Evolutionary conservation across 2,113 vertebrate genomes (phyloP), one percentile per base, ranked within the genome.

Genomic region (Lepus europaeus): DNA sequence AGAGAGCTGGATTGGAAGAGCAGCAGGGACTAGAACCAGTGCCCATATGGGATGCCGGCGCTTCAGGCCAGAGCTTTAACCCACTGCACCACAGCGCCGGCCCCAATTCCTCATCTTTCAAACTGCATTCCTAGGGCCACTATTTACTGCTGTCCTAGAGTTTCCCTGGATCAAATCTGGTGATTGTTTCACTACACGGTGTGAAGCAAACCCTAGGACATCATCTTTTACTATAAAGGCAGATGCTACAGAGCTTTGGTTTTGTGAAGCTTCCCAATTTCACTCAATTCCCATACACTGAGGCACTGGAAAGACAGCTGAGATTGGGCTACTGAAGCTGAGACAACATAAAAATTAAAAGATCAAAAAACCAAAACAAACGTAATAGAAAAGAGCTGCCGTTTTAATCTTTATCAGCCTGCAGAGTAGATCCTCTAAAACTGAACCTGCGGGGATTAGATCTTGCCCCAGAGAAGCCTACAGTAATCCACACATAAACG

Each of bases 301-400:
- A 96, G 87, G 23, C 27, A 86, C 31, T 56, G 61, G 56, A 20
- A 80, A 81, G 63, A 86, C 6, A 88, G 17, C 6, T 91, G 69
- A 92, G 63, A 84, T 27, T 78, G 73, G 86, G 51, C 77, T 74
- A 79, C 31, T 33, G 23, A 96, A 45, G 63, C 23, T 83, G 51
- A 77, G 51, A 78, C 13, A 77, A 90, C 51, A 88, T 61, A 95
- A 93, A 97, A 93, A 93, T 88, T 87, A 97, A 88, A 91, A 96
- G 33, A 80, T 87, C 0, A 90, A 95, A 93, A 87, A 81, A n/a
- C 0, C 49, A 93, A 87, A 81, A 39, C 1, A 36, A 93, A 85
- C 45, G 66, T 49, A 95, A 91, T 89, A 33, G 31, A 49, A 92
- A 94, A 87, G 45, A 96, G 63, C 51, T 86, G 31, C 51, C 56